phyloP scores from a whole-genome alignment of 2,888 invertebrate species.

The Erebia epiphron region DNA sequence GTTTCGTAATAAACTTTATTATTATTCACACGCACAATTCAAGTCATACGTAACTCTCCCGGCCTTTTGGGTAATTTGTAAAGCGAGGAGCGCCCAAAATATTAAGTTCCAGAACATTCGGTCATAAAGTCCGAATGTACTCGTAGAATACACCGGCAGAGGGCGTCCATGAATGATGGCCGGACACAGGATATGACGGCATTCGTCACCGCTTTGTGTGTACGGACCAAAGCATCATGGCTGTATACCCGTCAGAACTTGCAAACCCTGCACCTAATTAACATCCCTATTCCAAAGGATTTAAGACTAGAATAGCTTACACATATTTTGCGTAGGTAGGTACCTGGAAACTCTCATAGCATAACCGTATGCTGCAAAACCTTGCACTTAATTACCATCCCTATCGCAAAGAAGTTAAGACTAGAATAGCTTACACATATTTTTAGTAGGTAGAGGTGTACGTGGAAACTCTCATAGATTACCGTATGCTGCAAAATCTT shows the following conservation, averaged over 20 bases:
- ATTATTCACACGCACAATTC: conserved; percentile 8
- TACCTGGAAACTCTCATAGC: too few species aligned
- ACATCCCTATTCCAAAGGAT: not conserved
- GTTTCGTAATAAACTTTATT: not conserved
- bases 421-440: not conserved
- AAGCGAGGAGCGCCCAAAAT: conserved; percentile 26
- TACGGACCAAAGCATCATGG: conserved; percentile 26
- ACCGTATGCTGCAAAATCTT: not conserved
- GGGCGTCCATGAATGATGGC: conserved; percentile 52
- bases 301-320: not conserved
- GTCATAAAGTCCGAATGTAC: conserved; percentile 37
- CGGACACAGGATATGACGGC: conserved; percentile 54
- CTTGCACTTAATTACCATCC: not conserved
- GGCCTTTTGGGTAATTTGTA: conserved; percentile 17
- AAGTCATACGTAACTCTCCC: conserved; percentile 13
- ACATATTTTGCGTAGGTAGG: not conserved
- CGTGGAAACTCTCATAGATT: not conserved
- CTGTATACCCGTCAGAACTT: conserved; percentile 15
- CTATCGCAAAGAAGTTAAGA: not conserved
- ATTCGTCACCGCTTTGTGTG: conserved; percentile 53
- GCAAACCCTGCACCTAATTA: not conserved
- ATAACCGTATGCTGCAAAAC: not conserved
- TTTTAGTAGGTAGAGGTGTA: not conserved
- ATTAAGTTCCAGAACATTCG: conserved; percentile 37
- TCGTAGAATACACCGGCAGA: conserved; percentile 34